Evolutionary conservation across 1,140 invertebrate genomes (phyloP).

Genomic region (Philotrypesis tridentata): DNA sequence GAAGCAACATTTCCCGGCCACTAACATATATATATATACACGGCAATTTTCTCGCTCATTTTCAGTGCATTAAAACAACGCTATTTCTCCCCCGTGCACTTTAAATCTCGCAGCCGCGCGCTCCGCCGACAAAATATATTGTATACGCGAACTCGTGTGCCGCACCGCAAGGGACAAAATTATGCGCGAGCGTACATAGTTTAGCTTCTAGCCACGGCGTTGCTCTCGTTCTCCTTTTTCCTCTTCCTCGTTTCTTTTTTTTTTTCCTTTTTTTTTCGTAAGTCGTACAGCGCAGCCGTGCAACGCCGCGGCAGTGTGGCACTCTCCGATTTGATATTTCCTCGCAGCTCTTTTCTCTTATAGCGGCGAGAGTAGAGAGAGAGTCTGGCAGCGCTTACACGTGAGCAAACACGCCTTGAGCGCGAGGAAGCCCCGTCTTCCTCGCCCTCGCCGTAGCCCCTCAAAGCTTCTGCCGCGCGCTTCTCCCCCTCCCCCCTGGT

Average conservation of each 20-base stretch:
- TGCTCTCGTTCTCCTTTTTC: no score
- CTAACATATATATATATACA: no score
- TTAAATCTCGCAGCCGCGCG: no score
- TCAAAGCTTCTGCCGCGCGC: not conserved
- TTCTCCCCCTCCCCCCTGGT: not conserved
- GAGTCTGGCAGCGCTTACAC: not conserved
- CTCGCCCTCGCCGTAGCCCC: conserved; percentile 39
- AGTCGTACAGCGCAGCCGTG: not conserved
- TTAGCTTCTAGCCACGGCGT: not conserved
- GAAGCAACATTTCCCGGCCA: no score
- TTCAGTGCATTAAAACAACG: no score
- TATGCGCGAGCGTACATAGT: not conserved
- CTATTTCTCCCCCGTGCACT: no score
- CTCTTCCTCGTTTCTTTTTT: no score
- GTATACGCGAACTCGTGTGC: not conserved
- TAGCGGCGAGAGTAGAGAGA: no score
- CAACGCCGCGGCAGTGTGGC: not conserved
- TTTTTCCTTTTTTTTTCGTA: not conserved
- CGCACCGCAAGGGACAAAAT: not conserved
- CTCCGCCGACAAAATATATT: no score
- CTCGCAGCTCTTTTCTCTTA: not conserved
- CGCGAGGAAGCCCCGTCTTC: conserved; percentile 19
- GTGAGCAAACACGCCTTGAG: conserved; percentile 23
- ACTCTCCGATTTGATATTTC: conserved; percentile 5
- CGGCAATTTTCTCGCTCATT: no score